Evolutionary conservation across 2,113 vertebrate species (phyloP), one percentile per base, ranked within the genome.

Genomic region (Casuarius casuarius): DNA sequence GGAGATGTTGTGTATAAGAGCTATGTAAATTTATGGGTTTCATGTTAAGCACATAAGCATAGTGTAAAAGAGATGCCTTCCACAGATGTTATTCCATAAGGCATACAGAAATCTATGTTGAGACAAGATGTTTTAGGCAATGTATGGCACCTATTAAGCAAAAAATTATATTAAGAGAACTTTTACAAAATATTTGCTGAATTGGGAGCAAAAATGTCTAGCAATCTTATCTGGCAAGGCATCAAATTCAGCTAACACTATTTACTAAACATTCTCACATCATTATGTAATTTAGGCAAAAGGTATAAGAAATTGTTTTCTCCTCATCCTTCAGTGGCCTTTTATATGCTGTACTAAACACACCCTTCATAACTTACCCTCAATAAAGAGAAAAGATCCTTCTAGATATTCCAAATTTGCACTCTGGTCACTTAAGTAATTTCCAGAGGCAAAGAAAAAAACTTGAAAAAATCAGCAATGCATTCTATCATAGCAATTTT

Each of bases 111-210:
- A 76, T 22, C 29, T 58, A 58, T 28, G 72, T 0, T 56, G 19
- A 80, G 94, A 80, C 13, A 75, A 25, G 46, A 44, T 7, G 42
- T 76, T 88, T 70, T 13, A 76, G 83, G 33, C 46, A n/a, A 48
- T 0, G 0, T 33, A 42, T 0, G 1, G 67, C 38, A 86, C 5
- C 15, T 35, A 78, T 22, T 49, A 51, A 54, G 22, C 4, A 58
- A 91, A 46, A 91, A 89, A 46, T 29, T 15, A 28, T 0, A 62
- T 38, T 12, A 68, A 33, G 7, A 72, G 10, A 72, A 51, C 51
- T 17, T 42, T 23, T 22, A 89, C 65, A 46, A 83, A 33, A 1
- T 59, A 80, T 74, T 86, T 81, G 25, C 68, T 87, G 33, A 22
- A 59, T 3, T 66, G 22, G 29, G 22, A 61, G 59, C n/a, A 59